phyloP scores from a whole-genome alignment of 2,797 vertebrate species.

The Melanotaenia pygmaea region DNA sequence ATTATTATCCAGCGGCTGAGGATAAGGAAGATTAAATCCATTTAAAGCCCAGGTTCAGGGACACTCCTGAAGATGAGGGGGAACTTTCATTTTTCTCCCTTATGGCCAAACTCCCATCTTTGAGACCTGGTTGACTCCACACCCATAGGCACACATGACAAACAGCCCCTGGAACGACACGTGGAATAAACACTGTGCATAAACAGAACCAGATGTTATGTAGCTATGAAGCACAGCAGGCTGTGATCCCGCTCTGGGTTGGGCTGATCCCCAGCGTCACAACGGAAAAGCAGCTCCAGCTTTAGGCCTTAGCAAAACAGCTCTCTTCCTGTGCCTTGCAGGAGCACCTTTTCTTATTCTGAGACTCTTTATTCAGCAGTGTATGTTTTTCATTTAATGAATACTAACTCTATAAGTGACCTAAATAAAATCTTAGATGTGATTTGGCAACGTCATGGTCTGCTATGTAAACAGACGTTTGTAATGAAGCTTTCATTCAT shows the following conservation, averaged over 20 bases:
- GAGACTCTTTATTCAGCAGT: constrained; percentile 37
- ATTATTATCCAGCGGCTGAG: constrained; percentile 20
- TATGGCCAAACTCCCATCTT: constrained; percentile 58
- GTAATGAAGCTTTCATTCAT: constrained; percentile 4
- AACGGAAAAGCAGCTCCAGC: constrained; percentile 60
- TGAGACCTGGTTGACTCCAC: constrained; percentile 44
- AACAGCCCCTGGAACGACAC: constrained; percentile 70
- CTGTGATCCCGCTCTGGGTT: constrained; percentile 62
- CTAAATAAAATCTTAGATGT: constrained; percentile 41
- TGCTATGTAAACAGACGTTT: constrained; percentile 27
- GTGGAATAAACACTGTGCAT: constrained; percentile 71
- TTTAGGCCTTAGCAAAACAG: constrained; percentile 68
- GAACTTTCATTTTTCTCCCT: constrained; percentile 49
- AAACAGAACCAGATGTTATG: constrained; percentile 83
- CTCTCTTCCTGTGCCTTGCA: constrained; percentile 64
- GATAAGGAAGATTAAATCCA: constrained; percentile 37
- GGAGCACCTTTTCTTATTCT: constrained; percentile 37
- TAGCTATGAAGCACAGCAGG: constrained; percentile 58
- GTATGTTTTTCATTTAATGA: constrained; percentile 35
- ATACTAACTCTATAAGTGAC: constrained; percentile 22
- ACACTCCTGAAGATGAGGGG: constrained; percentile 6
- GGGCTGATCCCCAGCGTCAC: constrained; percentile 70
- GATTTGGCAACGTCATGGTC: constrained; percentile 15
- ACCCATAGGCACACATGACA: constrained; percentile 66
- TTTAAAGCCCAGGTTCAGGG: constrained; percentile 23